Evolutionary conservation across 2,113 vertebrate species (phyloP).

Genomic region (Aptenodytes patagonicus): DNA sequence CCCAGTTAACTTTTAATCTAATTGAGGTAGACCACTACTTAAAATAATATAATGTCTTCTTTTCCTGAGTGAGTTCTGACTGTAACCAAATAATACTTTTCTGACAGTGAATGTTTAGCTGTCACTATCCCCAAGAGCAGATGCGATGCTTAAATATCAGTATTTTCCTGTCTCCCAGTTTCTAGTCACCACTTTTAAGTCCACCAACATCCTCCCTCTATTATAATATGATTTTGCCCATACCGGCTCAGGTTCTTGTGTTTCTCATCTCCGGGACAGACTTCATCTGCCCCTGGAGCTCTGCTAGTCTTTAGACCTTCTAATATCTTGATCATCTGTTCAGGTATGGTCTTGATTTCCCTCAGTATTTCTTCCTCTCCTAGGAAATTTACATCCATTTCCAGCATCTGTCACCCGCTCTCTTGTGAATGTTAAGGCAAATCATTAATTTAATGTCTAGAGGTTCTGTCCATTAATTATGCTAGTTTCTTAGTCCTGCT

Average conservation of each 20-base stretch:
- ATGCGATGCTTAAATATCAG: not conserved
- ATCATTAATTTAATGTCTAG: constrained; percentile 36
- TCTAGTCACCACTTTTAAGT: not conserved
- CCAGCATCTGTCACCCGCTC: constrained; percentile 58
- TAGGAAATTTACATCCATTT: constrained; percentile 44
- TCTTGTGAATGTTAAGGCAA: constrained; percentile 55
- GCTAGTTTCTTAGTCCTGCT: not conserved
- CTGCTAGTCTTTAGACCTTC: constrained; percentile 17
- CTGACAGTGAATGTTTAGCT: not conserved
- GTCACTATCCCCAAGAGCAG: not conserved
- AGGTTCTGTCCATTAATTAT: constrained; percentile 40
- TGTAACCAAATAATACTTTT: not conserved
- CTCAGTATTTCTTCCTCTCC: constrained; percentile 38
- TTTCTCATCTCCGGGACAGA: not conserved
- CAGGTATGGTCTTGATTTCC: constrained; percentile 39
- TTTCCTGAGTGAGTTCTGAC: not conserved
- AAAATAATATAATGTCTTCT: not conserved
- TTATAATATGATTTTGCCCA: not conserved
- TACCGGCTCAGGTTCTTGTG: not conserved
- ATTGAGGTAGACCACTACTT: not conserved
- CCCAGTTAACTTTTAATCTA: not conserved
- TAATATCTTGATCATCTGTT: constrained; percentile 62
- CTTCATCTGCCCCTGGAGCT: constrained; percentile 2
- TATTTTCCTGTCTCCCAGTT: not conserved
- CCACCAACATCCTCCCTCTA: not conserved